phyloP scores from a whole-genome alignment of 1,140 invertebrate genomes.

The Muscidifurax raptorellus region DNA sequence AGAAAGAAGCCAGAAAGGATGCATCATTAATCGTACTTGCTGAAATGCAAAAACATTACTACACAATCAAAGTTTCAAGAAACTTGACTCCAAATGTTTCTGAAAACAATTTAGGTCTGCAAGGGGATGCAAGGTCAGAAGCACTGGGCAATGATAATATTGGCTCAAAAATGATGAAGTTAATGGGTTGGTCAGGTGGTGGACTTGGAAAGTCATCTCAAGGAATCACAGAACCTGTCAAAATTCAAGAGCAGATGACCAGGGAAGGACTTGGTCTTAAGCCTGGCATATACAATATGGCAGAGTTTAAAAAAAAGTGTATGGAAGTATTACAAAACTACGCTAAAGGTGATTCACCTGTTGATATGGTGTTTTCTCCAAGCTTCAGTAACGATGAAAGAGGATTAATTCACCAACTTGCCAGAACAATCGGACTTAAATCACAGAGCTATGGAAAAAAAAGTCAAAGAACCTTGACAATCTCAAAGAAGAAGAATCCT shows the following conservation, averaged over 20 bases:
- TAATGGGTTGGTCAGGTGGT: conserved; percentile 90
- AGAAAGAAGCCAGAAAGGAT: conserved; percentile 72
- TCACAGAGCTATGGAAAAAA: conserved; percentile 67
- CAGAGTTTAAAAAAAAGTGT: conserved; percentile 69
- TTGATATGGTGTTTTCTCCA: conserved; percentile 81
- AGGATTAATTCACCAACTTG: conserved; percentile 78
- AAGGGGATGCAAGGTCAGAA: not conserved
- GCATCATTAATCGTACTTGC: conserved; percentile 71
- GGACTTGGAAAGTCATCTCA: conserved; percentile 82
- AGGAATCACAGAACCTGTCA: conserved; percentile 82
- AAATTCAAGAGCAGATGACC: conserved; percentile 70
- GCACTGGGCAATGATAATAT: conserved; percentile 73
- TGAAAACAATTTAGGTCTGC: not conserved
- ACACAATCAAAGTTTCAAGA: conserved; percentile 75
- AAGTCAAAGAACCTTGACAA: conserved; percentile 62
- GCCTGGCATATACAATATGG: conserved; percentile 63
- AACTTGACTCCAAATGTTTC: conserved; percentile 48
- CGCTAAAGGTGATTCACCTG: conserved; percentile 73
- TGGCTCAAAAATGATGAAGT: conserved; percentile 83
- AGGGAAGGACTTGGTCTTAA: conserved; percentile 67
- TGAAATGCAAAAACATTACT: conserved; percentile 73
- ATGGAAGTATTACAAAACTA: conserved; percentile 71
- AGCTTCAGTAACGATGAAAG: conserved; percentile 85
- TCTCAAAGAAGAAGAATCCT: conserved; percentile 66
- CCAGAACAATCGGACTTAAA: conserved; percentile 68